Evolutionary conservation across 35 echinoderm and acorn worm species (phyloP), one percentile per base, ranked within the genome.

Genomic region (Eucidaris tribuloides): DNA sequence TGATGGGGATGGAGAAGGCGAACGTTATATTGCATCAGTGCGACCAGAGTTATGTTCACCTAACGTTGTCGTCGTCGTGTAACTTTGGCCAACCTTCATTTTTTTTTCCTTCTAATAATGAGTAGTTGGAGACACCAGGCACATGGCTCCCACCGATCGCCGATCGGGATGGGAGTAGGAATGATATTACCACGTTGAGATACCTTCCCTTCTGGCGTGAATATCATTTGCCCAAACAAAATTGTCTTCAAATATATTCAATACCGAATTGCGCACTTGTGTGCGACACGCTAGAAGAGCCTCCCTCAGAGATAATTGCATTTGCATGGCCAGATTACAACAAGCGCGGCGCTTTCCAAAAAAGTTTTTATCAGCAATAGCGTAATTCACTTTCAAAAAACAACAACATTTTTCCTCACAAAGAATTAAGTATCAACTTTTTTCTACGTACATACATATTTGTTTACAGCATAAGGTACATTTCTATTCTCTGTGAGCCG

Each of bases 171-270:
- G 61, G 61, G 61, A 29, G 61, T 64, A 64, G 61, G 61, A 64
- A 32, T 32, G 61, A 27, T 15, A 11, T 32, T 64, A 34, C 30
- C 30, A 64, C 28, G 61, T 30, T 64, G 37, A 64, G 61, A 64
- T 64, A 64, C 61, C 61, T 64, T 64, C 61, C 61, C 61, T 34
- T 34, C 30, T 34, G 61, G 61, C 61, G 37, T 64, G 61, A 64
- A 64, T 64, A 64, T 64, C 61, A 34, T 64, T 64, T 64, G 61
- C 61, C 61, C 61, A 64, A 64, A 64, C 61, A 64, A 64, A 64
- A 64, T 64, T 64, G 61, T 64, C 61, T 27, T 64, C 61, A 64
- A 32, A 64, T 64, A 64, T 64, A 64, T 64, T 64, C 61, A 64
- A 64, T 64, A 64, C 61, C 37, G 61, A 64, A 64, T 64, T 64